These are phyloP conservation scores for Cosmopolites sordidus DNA, from an alignment of 2,888 invertebrate species.

Conservation along the genomic window DNA sequence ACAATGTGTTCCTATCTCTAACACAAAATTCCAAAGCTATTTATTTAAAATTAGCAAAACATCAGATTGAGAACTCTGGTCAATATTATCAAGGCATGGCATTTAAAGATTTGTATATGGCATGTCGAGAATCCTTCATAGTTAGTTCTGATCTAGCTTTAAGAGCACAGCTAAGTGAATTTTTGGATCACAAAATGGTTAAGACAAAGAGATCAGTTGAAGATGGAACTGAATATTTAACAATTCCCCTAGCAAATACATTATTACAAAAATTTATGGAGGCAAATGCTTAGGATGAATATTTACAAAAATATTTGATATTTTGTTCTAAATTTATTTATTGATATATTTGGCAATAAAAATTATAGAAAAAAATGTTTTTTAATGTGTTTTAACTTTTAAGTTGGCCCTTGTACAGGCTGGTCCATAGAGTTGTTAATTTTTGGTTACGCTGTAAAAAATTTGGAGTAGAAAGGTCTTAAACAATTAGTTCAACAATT, in stretches of 20 bases:
- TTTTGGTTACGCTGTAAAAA: too few relatives aligned
- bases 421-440: too few relatives aligned
- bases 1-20: conserved; percentile 85
- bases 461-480: too few relatives aligned
- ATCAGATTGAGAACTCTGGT: conserved; percentile 74
- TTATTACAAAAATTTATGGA: conserved; percentile 76
- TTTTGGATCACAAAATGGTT: conserved; percentile 90
- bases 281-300: conserved; percentile 39
- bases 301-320: not conserved
- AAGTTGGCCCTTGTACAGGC: too few relatives aligned
- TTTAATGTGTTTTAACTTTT: too few relatives aligned
- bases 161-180: conserved; percentile 89
- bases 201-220: conserved; percentile 74
- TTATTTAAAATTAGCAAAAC: conserved; percentile 74
- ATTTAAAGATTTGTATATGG: conserved; percentile 81
- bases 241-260: conserved; percentile 70
- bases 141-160: conserved; percentile 90
- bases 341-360: not conserved
- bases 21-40: conserved; percentile 84
- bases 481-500: too few relatives aligned
- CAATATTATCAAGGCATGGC: conserved; percentile 78
- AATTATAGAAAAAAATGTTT: too few relatives aligned
- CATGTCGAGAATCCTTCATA: conserved; percentile 82
- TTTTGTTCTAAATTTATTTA: not conserved
- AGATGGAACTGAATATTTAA: conserved; percentile 78